Base-by-base conservation (phyloP, 2,797 vertebrate species). In the Helostoma temminkii region DNA sequence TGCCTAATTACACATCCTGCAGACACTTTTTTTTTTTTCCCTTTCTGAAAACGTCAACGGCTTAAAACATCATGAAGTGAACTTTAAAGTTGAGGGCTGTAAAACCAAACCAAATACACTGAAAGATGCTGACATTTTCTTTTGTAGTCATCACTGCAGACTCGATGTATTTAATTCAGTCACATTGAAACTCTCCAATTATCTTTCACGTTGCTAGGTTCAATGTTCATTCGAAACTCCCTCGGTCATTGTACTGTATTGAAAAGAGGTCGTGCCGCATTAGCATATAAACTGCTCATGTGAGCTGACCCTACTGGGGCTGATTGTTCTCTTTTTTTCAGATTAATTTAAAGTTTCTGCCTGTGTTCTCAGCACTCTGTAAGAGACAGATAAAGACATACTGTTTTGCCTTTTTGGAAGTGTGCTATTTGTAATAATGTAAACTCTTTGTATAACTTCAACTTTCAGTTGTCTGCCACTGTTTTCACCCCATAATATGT, bases 271-370 rank as follows among this genome's bases (percentile, higher is more conserved):
- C 11, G 32, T 34, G 32, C 32, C 32, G 12, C 32, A 83, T 87
- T 81, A 74, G 78, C 76, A 82, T 81, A 75, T 74, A 74, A 80
- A 71, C 73, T 54, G 47, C 74, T 72, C 26, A 18, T 55, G 68
- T 50, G 37, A 58, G 60, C 64, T 66, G 69, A 78, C 72, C 78
- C 78, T 48, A 61, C 61, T 24, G 63, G 14, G 14, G 48, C 59
- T 22, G 43, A 34, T 43, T 1, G 15, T 19, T 32, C 25, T n/a
- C 11, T 12, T 70, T 76, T 65, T 59, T 43, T 59, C 26, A 26
- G 53, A 28, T 59, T 74, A 45, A 66, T 75, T 77, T 71, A 68
- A 45, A 69, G 26, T 75, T 71, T 36, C 54, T 37, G 49, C 36
- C 47, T 32, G 15, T 48, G 65, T 74, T 79, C 80, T 2, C 67